Percentiles rank a stretch among this genome's conserved stretches.
These are phyloP conservation scores for Cybosia mesomella DNA, from an alignment of 2,888 invertebrate genomes.

Conservation along the genomic window DNA sequence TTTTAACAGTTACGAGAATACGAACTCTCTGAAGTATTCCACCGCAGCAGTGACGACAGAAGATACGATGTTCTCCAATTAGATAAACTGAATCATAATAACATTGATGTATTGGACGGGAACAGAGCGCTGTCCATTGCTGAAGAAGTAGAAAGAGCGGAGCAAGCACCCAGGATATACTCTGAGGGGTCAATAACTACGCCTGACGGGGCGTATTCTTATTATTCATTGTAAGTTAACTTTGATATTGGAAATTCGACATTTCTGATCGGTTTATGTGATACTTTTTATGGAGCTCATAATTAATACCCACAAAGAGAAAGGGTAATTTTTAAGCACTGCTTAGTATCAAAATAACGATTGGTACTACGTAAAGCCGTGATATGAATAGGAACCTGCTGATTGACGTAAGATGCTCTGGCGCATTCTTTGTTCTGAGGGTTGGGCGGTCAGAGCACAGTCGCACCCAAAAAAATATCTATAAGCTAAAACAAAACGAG, in stretches of 20 bases:
- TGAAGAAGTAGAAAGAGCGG: constrained; percentile 92
- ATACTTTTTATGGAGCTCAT: too few relatives aligned
- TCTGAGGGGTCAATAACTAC: constrained; percentile 82
- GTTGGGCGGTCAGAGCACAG: too few relatives aligned
- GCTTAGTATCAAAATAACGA: too few relatives aligned
- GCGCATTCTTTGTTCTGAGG: too few relatives aligned
- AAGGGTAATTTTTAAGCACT: too few relatives aligned
- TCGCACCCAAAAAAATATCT: too few relatives aligned
- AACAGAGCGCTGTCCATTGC: constrained; percentile 92
- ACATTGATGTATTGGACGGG: constrained; percentile 88
- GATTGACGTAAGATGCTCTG: too few relatives aligned
- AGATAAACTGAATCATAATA: constrained; percentile 87
- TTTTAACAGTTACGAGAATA: constrained; percentile 92
- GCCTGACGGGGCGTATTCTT: constrained; percentile 78
- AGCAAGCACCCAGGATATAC: constrained; percentile 86
- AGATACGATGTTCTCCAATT: constrained; percentile 91
- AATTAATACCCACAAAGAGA: too few relatives aligned
- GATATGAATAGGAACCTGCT: too few relatives aligned
- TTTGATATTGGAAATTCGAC: not conserved
- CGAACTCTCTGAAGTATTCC: constrained; percentile 95
- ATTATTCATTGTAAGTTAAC: constrained; percentile 79
- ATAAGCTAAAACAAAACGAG: too few relatives aligned
- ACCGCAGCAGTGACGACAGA: constrained; percentile 92
- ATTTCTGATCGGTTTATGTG: too few relatives aligned
- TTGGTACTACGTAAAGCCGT: too few relatives aligned